Percentiles rank a stretch among this genome's conserved stretches.
Conservation (phyloP, 2,797 vertebrate genomes). For the Champsocephalus esox region DNA sequence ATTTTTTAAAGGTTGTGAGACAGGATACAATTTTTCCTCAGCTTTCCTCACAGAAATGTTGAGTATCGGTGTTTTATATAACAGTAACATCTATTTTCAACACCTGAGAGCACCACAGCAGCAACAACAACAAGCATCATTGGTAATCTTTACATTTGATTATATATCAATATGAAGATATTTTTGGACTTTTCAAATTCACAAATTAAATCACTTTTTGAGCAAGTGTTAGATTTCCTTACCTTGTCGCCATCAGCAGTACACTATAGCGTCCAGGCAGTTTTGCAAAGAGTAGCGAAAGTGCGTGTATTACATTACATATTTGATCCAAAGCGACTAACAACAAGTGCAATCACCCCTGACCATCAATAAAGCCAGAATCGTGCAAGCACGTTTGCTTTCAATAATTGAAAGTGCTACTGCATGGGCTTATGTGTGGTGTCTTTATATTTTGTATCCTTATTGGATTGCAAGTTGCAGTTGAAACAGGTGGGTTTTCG, state of each 20-base stretch:
- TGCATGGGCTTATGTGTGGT: too few species aligned
- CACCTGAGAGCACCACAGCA: neutral
- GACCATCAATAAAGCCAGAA: too few species aligned
- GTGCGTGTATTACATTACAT: neutral
- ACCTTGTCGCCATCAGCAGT: neutral
- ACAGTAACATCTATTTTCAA: neutral
- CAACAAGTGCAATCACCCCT: too few species aligned
- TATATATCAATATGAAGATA: too few species aligned
- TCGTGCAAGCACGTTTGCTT: too few species aligned
- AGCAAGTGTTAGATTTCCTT: neutral
- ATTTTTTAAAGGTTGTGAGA: constrained; percentile 22
- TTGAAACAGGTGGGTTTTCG: too few species aligned
- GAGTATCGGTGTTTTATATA: neutral
- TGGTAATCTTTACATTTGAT: neutral
- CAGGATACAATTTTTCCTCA: constrained; percentile 7
- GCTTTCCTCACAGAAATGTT: neutral
- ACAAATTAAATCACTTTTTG: neutral
- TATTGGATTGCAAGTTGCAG: too few species aligned
- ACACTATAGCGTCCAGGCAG: too few species aligned
- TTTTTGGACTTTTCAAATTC: neutral
- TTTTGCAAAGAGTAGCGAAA: neutral
- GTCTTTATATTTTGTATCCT: too few species aligned
- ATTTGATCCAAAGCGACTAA: too few species aligned
- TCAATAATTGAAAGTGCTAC: too few species aligned
- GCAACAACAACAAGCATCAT: neutral